Conservation (phyloP, 2,113 vertebrate species). For the Thomomys bottae region DNA sequence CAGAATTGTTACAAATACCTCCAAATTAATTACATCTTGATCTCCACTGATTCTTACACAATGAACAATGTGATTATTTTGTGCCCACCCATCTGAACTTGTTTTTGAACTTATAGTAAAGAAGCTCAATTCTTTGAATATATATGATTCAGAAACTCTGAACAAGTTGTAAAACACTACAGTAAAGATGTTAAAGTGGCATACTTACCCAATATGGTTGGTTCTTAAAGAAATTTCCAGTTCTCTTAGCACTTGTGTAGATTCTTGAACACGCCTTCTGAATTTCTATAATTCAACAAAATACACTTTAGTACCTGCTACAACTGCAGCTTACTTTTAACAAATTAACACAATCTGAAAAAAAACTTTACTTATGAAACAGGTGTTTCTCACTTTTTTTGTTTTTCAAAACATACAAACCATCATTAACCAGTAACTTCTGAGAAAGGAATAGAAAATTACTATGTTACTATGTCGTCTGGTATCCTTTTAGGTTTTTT, state of each 20-base stretch:
- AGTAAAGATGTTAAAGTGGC: neutral
- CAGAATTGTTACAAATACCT: neutral
- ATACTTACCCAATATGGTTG: constrained; percentile 98
- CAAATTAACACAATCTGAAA: constrained; percentile 45
- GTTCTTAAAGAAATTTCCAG: constrained; percentile 99
- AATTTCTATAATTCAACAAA: constrained; percentile 91
- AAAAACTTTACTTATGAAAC: constrained; percentile 23
- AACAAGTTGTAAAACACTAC: neutral
- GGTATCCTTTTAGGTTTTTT: neutral
- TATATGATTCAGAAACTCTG: neutral
- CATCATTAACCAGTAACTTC: constrained; percentile 25
- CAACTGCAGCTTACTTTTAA: constrained; percentile 5
- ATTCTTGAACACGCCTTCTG: constrained; percentile 97
- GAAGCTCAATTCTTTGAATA: neutral
- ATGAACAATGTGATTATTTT: neutral
- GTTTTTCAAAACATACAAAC: constrained; percentile 30
- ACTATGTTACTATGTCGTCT: neutral
- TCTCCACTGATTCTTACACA: neutral
- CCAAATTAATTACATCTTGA: neutral
- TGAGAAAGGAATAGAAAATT: neutral
- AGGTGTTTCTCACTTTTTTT: constrained; percentile 14
- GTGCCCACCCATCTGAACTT: neutral
- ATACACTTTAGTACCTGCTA: constrained; percentile 52
- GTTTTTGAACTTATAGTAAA: constrained; percentile 38
- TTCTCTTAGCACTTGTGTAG: constrained; percentile 97